Evolutionary conservation across 2,888 invertebrate species (phyloP), one percentile per base, ranked within the genome.

Genomic region (Apamea anceps): DNA sequence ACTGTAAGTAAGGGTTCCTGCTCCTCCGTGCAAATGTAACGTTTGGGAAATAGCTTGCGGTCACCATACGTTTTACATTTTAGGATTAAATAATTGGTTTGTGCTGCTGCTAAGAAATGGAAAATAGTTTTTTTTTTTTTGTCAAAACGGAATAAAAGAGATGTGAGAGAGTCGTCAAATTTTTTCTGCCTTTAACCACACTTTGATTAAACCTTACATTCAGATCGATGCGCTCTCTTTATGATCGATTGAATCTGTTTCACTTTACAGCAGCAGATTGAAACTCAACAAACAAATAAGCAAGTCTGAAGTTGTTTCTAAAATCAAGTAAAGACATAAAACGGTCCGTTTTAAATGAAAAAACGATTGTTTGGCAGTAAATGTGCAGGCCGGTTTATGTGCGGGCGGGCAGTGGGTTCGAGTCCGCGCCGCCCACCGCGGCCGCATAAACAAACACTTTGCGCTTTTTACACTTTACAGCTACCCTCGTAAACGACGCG

Each of bases 391-490:
- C 93, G 91, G 91, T 93, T 94, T 94, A 94, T 92, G 93, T 91
- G 91, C 84, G 79, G 84, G 79, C 81, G 77, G 77, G 79, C 85
- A 79, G 85, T 66, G 88, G 85, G 85, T 82, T 79, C 82, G 93
- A 93, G 77, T 81, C 87, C 92, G 91, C 88, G 90, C 91, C 91
- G 91, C 92, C 93, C 93, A 91, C 92, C 91, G 91, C 88, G 90
- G 89, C 87, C 93, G 95, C 95, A 95, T 96, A 96, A 96, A 96
- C 96, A 96, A 96, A 96, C 95, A 94, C 94, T 96, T 96, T 94
- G 94, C 94, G 94, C 94, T 95, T 96, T 96, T 96, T 96, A 95
- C 95, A 95, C 90, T 95, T 95, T 94, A 95, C 95, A 96, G 95
- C 95, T 93, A 94, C 94, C 94, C 94, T 95, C 96, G 95, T 96